These are phyloP conservation scores for Pogoniulus pusillus DNA, from an alignment of 2,797 vertebrate genomes.

Conservation along the genomic window DNA sequence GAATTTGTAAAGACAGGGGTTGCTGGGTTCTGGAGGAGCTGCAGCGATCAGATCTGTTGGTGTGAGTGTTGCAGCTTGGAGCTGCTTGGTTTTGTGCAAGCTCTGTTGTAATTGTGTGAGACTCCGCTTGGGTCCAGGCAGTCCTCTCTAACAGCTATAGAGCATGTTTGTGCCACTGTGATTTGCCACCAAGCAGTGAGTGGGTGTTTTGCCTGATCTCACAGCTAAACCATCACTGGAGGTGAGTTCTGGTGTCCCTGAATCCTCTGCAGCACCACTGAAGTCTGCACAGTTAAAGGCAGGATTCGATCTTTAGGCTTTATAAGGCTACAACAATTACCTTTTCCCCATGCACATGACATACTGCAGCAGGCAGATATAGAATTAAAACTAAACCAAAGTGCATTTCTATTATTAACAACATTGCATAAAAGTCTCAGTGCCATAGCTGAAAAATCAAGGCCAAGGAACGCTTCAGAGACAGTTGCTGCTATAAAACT, in stretches of 20 bases:
- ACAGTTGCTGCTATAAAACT: conserved; percentile 56
- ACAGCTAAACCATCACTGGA: background rate
- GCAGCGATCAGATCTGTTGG: background rate
- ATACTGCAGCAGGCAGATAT: conserved; percentile 30
- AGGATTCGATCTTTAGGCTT: background rate
- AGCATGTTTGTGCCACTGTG: background rate
- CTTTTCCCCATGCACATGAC: conserved; percentile 54
- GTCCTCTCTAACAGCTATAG: background rate
- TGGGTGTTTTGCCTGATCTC: background rate
- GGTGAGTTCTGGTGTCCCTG: background rate
- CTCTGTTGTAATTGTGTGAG: background rate
- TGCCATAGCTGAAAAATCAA: conserved; percentile 46
- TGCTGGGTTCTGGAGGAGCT: background rate
- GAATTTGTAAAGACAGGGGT: background rate
- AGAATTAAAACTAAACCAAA: conserved; percentile 65
- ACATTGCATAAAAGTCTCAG: conserved; percentile 60
- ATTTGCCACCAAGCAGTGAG: background rate
- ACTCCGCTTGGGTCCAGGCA: background rate
- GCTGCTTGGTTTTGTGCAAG: background rate
- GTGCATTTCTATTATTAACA: conserved; percentile 68
- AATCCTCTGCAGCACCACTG: background rate
- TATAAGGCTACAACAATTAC: background rate
- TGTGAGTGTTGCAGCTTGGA: background rate
- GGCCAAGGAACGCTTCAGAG: conserved; percentile 61
- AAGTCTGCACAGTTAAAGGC: background rate